These are phyloP conservation scores for Oopsacas minuta DNA, from an alignment of 37 sponge, comb jelly and placozoan species.

Conservation along the genomic window DNA sequence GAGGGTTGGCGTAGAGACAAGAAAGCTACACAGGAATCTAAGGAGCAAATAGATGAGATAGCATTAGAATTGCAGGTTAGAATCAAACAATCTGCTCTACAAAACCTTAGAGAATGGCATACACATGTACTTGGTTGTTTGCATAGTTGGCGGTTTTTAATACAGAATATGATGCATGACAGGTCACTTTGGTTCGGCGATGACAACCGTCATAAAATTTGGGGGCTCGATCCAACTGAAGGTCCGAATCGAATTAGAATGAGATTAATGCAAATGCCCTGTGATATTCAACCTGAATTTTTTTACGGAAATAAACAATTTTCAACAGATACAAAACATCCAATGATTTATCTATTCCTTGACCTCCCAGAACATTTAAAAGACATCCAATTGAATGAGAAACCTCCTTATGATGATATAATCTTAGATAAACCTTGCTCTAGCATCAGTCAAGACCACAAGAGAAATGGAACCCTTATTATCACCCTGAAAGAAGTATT, in stretches of 20 bases:
- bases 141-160: background rate
- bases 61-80: background rate
- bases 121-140: slow-evolving; percentile 3
- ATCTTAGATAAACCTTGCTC: background rate
- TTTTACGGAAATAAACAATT: background rate
- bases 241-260: slow-evolving; percentile 66
- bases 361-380: slow-evolving; percentile 4
- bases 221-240: slow-evolving; percentile 92
- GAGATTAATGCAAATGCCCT: slow-evolving; percentile 47
- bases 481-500: background rate
- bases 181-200: slow-evolving; percentile 64
- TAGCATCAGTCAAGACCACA: background rate
- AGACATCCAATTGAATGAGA: background rate
- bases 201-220: slow-evolving; percentile 51
- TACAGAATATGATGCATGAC: slow-evolving; percentile 13
- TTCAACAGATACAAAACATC: background rate
- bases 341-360: background rate
- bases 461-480: background rate
- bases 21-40: background rate
- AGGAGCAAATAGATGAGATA: background rate
- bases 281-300: slow-evolving; percentile 15
- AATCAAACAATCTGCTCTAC: background rate
- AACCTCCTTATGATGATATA: background rate
- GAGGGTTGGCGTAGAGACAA: background rate
- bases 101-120: background rate